Base-by-base conservation (phyloP, 2,888 invertebrate species). In the Stenodera caucasica region DNA sequence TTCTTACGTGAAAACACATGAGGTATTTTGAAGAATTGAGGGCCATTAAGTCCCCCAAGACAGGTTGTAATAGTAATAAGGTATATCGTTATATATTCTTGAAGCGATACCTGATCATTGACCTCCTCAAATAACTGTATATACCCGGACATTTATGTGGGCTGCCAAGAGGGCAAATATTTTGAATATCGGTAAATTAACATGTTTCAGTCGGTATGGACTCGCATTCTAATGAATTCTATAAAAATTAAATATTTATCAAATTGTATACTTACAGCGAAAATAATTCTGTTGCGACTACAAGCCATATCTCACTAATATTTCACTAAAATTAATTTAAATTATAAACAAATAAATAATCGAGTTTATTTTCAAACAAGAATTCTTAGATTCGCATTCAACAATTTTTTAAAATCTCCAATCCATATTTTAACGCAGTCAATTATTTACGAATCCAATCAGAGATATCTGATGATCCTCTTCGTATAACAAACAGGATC, bases 101-200 rank as follows among this genome's bases (percentile, higher is more conserved):
- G 59, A 67, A 68, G 65, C 65, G 68, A 66, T 73, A 67, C 67
- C 67, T 77, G 77, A 77, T 77, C 79, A 73, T 79, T 79, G 79
- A 79, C 79, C 79, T 72, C 75, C 70, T 67, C 70, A 72, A 70
- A 72, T 75, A 75, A 79, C 79, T 77, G 79, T 79, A 45, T 45
- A 35, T 45, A 75, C 75, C 71, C 70, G 64, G 58, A 64, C 69
- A 72, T 70, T 67, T 68, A 73, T 75, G 75, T 72, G 73, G 75
- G 75, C 71, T 73, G 65, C 65, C 21, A 45, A 64, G 68, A 69
- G 72, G 70, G 68, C 66, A 69, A 65, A 60, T 60, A 67, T 67
- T 69, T 67, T 67, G 62, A 67, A 66, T 66, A 63, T 67, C 62
- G 60, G 60, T 67, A 64, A 63, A 64, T 61, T 52, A 55, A 56